Evolutionary conservation across 2,113 vertebrate species (phyloP), one percentile per base, ranked within the genome.

Genomic region (Paralichthys olivaceus): DNA sequence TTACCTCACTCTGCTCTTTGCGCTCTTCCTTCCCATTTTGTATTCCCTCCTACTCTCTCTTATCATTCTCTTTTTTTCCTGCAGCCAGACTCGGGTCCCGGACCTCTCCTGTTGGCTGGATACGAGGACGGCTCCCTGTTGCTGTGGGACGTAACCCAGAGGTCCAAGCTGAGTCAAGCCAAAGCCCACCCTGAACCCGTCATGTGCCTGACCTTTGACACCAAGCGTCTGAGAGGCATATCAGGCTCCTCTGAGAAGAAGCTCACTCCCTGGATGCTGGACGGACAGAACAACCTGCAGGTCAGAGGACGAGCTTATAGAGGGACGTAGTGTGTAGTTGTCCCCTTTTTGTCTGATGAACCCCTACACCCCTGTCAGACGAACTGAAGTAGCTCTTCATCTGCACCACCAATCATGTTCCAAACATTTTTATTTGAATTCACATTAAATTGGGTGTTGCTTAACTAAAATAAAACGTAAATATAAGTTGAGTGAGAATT

Each of bases 151-250:
- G 63, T 98, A 81, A 93, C 94, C 7, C 93, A 85, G 88, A 93
- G 94, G 85, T 94, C 91, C 87, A 78, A 58, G 0, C 81, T 95
- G 91, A 96, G 96, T 91, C 92, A 68, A 14, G 80, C 95, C 28
- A 65, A 87, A 83, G 96, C 94, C 93, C 96, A 98, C 85, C 87
- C 92, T 12, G 97, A 98, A 89, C 96, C 98, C 1, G 85, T 98
- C 91, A 97, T 98, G 96, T 95, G 96, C 90, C 94, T 99, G 92
- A 96, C 96, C 94, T 96, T 98, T 91, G 96, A 99, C 91, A 82
- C 90, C 0, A 67, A 86, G 81, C 91, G 90, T 88, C 87, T 94
- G 90, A 96, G 92, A 78, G 98, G 97, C 62, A 82, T 96, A 88
- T 98, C 97, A 0, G 97, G 96, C 84, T 98, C 97, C 0, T 96